These are phyloP conservation scores for Drosophila picticornis DNA, from an alignment of 2,888 invertebrate genomes.

Conservation along the genomic window DNA sequence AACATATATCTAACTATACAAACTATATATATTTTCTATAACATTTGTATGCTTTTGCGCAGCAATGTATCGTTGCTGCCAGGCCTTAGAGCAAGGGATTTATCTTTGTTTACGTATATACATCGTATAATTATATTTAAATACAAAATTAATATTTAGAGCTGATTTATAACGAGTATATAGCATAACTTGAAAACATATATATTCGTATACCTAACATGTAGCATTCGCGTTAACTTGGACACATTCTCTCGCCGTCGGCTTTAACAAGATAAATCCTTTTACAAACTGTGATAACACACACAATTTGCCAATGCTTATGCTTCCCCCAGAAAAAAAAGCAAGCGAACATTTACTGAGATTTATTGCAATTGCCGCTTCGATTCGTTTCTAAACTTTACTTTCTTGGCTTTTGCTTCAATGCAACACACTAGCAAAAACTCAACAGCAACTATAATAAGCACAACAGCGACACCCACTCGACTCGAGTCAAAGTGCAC, in stretches of 20 bases:
- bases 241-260: slow-evolving; percentile 30
- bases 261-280: slow-evolving; percentile 71
- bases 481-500: slow-evolving; percentile 38
- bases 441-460: slow-evolving; percentile 14
- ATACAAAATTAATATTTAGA: slow-evolving; percentile 25
- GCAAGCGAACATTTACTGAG: slow-evolving; percentile 25
- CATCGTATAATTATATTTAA: neutral
- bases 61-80: slow-evolving; percentile 59
- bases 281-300: slow-evolving; percentile 38
- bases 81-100: slow-evolving; percentile 70
- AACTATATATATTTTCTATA: slow-evolving; percentile 44
- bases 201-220: slow-evolving; percentile 28
- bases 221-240: slow-evolving; percentile 35
- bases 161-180: slow-evolving; percentile 28
- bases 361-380: slow-evolving; percentile 49
- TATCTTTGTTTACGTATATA: slow-evolving; percentile 60
- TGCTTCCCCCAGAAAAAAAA: slow-evolving; percentile 35
- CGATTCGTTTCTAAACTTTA: slow-evolving; percentile 48
- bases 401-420: slow-evolving; percentile 62
- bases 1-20: slow-evolving; percentile 47
- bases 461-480: slow-evolving; percentile 31
- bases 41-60: slow-evolving; percentile 68
- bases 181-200: slow-evolving; percentile 45
- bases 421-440: slow-evolving; percentile 65
- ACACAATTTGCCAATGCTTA: slow-evolving; percentile 39